Conservation (phyloP, 2,888 invertebrate species). For the Trisateles emortualis region DNA sequence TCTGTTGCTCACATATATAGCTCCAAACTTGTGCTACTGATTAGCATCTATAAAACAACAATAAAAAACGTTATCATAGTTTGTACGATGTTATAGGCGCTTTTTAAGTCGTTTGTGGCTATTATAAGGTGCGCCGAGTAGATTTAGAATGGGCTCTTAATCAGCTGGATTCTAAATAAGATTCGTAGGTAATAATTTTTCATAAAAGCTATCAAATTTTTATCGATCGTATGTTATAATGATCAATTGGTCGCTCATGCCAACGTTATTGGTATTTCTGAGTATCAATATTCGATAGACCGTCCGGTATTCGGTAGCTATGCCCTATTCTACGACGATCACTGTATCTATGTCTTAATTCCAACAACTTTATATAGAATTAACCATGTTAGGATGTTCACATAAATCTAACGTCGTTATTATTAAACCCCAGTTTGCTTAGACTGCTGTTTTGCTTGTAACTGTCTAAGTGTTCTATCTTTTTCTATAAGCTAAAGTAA, state of each 20-base stretch:
- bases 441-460: conserved; percentile 51
- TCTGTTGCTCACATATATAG: conserved; percentile 13
- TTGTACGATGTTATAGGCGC: conserved; percentile 21
- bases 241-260: conserved; percentile 12
- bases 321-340: conserved; percentile 21
- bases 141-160: conserved; percentile 30
- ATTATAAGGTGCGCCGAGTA: conserved; percentile 13
- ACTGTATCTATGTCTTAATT: conserved; percentile 50
- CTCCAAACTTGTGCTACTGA: conserved; percentile 18
- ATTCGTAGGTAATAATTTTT: conserved; percentile 25
- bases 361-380: conserved; percentile 74
- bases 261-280: conserved; percentile 18
- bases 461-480: conserved; percentile 35
- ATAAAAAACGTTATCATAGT: conserved; percentile 33
- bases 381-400: conserved; percentile 73
- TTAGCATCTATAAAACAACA: conserved; percentile 34
- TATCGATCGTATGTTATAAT: conserved; percentile 22
- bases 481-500: conserved; percentile 26
- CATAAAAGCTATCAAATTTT: conserved; percentile 26
- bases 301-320: conserved; percentile 14
- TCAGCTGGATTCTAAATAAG: conserved; percentile 35
- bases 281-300: neutral
- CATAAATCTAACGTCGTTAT: conserved; percentile 75
- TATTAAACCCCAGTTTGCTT: conserved; percentile 73
- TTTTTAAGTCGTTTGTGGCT: conserved; percentile 26